Conservation (phyloP, 1,140 invertebrate species). For the Achroia grisella region DNA sequence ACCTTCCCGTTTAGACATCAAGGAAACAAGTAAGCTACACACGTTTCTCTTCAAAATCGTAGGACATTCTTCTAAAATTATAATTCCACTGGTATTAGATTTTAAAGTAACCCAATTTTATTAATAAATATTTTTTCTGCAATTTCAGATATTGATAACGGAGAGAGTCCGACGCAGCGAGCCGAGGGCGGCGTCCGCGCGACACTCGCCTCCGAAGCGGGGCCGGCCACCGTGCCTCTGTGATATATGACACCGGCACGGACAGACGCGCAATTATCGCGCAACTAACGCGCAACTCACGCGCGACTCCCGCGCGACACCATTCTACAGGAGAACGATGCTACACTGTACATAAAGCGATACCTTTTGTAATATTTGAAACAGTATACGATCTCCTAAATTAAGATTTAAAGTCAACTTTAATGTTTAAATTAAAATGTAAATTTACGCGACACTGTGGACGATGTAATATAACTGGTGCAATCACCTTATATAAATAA, state of each 20-base stretch:
- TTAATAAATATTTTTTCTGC: too few relatives aligned
- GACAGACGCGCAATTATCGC: not conserved
- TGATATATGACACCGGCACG: not conserved
- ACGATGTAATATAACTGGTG: conserved; percentile 53
- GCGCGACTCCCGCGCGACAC: conserved; percentile 2
- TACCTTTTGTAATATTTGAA: conserved; percentile 73
- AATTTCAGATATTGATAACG: conserved; percentile 56
- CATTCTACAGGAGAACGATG: conserved; percentile 63
- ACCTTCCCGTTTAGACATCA: too few relatives aligned
- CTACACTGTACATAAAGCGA: conserved; percentile 63
- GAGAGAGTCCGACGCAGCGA: conserved; percentile 23
- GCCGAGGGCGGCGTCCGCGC: conserved; percentile 17
- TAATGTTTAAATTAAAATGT: conserved; percentile 65
- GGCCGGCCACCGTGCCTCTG: conserved; percentile 6
- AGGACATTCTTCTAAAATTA: too few relatives aligned
- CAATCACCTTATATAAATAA: conserved; percentile 46
- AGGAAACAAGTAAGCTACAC: too few relatives aligned
- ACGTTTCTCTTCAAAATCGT: too few relatives aligned
- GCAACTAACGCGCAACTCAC: conserved; percentile 5
- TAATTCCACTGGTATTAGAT: too few relatives aligned
- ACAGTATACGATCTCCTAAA: conserved; percentile 74
- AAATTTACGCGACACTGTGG: conserved; percentile 55
- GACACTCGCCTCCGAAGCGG: conserved; percentile 3
- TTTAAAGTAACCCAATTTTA: too few relatives aligned
- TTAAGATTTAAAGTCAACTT: conserved; percentile 71